phyloP scores from a whole-genome alignment of 2,888 invertebrate genomes.

The Capitulum mitella region DNA sequence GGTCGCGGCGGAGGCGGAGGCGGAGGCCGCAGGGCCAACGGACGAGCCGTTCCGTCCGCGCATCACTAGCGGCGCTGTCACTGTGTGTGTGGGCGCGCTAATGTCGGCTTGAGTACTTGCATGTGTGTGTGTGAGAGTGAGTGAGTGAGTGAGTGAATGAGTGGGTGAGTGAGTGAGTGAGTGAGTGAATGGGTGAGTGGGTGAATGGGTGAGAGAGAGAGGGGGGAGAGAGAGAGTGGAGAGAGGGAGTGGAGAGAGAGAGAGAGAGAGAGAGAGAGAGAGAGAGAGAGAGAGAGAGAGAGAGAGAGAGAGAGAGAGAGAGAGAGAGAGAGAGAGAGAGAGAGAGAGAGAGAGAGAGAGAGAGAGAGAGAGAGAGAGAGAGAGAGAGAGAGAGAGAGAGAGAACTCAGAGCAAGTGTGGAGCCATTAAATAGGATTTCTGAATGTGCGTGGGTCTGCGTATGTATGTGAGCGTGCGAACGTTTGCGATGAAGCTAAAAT shows the following conservation, averaged over 20 bases:
- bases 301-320: conserved; percentile 30
- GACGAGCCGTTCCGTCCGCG: no score
- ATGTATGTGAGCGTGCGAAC: no score
- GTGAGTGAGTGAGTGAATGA: neutral
- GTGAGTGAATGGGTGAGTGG: neutral
- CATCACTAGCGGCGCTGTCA: no score
- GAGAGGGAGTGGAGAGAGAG: conserved; percentile 21
- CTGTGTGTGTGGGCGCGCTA: no score
- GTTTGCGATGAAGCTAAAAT: no score
- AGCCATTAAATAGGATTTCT: no score
- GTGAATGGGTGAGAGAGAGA: neutral
- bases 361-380: no score
- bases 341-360: no score
- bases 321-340: conserved; percentile 28
- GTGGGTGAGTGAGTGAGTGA: neutral
- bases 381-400: no score
- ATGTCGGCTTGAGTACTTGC: neutral
- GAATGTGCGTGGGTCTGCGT: no score
- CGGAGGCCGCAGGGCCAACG: neutral
- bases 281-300: conserved; percentile 26
- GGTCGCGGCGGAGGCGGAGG: neutral
- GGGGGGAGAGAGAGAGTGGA: conserved; percentile 18
- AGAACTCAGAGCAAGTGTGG: no score
- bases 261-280: neutral
- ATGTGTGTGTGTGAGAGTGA: neutral